Percentiles rank a stretch among this genome's conserved stretches.
Evolutionary conservation across 2,888 invertebrate genomes (phyloP).

Genomic region (Autographa gamma): DNA sequence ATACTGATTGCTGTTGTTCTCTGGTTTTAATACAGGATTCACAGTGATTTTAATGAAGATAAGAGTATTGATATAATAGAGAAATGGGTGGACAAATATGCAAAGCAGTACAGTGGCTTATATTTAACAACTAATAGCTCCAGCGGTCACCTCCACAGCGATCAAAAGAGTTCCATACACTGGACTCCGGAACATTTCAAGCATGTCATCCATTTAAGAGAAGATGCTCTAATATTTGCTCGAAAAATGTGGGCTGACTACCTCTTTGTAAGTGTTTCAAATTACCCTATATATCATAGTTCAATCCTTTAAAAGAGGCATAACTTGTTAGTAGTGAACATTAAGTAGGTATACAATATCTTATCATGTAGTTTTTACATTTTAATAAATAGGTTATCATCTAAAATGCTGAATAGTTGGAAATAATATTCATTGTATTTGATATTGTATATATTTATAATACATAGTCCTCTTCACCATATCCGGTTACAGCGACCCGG

Average conservation of each 20-base stretch:
- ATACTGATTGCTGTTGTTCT: not conserved
- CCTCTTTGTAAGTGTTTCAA: conserved; percentile 91
- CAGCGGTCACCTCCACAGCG: conserved; percentile 75
- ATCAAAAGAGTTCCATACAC: conserved; percentile 91
- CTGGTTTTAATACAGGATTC: conserved; percentile 90
- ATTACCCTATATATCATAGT: not conserved
- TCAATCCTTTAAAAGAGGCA: not conserved
- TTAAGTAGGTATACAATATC: not conserved
- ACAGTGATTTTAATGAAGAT: conserved; percentile 96
- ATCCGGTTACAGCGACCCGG: too few species aligned
- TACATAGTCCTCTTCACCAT: too few species aligned
- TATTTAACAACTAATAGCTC: conserved; percentile 87
- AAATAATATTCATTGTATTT: not conserved
- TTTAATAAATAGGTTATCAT: not conserved
- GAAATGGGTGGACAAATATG: conserved; percentile 91
- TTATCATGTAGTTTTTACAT: not conserved
- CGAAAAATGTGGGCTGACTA: conserved; percentile 96
- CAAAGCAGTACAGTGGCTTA: conserved; percentile 92
- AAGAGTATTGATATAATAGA: conserved; percentile 92
- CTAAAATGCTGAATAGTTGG: not conserved
- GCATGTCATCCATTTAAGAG: conserved; percentile 94
- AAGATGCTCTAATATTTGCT: conserved; percentile 92
- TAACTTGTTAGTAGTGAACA: not conserved
- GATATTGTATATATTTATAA: too few species aligned
- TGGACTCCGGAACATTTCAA: conserved; percentile 94